phyloP scores from a whole-genome alignment of 23 tunicate species.

The Ascidia mentula region DNA sequence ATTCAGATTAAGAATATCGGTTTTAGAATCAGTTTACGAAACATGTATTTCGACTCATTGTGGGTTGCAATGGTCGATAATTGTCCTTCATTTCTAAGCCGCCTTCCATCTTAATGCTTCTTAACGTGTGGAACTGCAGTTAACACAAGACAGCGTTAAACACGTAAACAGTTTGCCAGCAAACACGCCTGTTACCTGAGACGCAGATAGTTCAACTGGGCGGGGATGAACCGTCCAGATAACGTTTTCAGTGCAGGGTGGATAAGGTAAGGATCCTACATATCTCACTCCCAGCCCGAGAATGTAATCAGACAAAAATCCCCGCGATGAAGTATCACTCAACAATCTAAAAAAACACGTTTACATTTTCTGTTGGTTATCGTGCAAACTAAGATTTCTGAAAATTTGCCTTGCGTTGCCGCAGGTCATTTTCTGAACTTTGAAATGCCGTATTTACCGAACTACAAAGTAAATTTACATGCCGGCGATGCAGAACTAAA shows the following conservation, averaged over 20 bases:
- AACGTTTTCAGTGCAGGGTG: background rate
- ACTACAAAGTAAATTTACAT: no score
- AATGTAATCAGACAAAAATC: background rate
- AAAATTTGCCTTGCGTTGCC: no score
- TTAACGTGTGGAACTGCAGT: background rate
- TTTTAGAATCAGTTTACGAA: no score
- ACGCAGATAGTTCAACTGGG: background rate
- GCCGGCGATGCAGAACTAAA: no score
- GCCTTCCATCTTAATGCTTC: background rate
- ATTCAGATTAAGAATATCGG: no score
- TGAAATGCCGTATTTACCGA: no score
- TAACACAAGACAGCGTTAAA: no score
- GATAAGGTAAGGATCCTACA: background rate
- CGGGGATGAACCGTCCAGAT: background rate
- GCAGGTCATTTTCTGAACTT: no score
- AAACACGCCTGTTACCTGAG: background rate
- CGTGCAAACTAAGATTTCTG: background rate
- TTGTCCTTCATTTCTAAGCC: background rate
- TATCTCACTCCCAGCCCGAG: background rate
- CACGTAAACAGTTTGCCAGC: no score
- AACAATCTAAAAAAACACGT: background rate
- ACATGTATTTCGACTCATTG: no score
- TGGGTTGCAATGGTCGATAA: background rate
- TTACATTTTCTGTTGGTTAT: background rate
- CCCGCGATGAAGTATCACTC: background rate